Evolutionary conservation across 2,113 vertebrate species (phyloP).

Genomic region (Pao palembangensis): DNA sequence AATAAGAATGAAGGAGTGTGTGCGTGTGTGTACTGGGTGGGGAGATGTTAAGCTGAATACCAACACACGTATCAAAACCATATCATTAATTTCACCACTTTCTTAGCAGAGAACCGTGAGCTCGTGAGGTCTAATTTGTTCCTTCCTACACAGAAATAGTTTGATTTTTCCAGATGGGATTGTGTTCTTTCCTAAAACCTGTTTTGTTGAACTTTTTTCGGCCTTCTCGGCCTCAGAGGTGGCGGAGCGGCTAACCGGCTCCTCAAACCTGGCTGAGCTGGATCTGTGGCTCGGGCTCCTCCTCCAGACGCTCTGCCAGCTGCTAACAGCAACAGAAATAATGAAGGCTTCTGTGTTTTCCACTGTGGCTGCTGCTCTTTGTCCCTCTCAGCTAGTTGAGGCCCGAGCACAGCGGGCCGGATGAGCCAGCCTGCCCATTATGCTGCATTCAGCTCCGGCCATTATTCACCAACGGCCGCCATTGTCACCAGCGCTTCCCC

Average conservation of each 20-base stretch:
- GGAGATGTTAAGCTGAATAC: slow-evolving; percentile 25
- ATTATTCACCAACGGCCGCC: slow-evolving; percentile 1
- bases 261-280: slow-evolving; percentile 14
- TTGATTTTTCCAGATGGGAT: too few species aligned
- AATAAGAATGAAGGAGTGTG: slow-evolving; percentile 15
- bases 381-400: slow-evolving; percentile 40
- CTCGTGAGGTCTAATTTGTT: too few species aligned
- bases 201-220: slow-evolving; percentile 1
- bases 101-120: neutral
- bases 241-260: slow-evolving; percentile 24
- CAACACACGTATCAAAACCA: slow-evolving; percentile 34
- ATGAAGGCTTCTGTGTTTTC: slow-evolving; percentile 26
- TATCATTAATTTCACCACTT: slow-evolving; percentile 25
- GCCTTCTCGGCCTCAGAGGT: slow-evolving; percentile 12
- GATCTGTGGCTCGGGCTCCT: slow-evolving; percentile 7
- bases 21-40: neutral
- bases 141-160: too few species aligned
- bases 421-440: slow-evolving; percentile 18
- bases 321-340: slow-evolving; percentile 26
- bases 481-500: slow-evolving; percentile 11
- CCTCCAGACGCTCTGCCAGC: slow-evolving; percentile 31
- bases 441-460: slow-evolving; percentile 22
- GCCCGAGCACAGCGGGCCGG: slow-evolving; percentile 17
- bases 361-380: slow-evolving; percentile 25
- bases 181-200: neutral